Conservation (phyloP, 2,888 invertebrate species). For the Heliconius hortense region DNA sequence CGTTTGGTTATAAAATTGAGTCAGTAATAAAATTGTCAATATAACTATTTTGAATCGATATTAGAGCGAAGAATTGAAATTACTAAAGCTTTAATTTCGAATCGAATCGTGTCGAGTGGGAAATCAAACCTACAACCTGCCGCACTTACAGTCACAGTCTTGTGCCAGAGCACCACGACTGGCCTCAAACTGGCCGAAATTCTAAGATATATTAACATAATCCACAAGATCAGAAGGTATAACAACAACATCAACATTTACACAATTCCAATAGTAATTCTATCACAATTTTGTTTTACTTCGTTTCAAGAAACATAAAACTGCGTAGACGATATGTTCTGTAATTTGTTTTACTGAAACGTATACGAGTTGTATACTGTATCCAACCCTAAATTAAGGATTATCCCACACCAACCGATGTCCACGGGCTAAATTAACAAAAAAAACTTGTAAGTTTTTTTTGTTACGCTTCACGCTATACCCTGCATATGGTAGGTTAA, state of each 20-base stretch:
- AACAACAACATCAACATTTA: background rate
- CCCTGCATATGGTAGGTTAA: background rate
- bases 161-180: too few relatives aligned
- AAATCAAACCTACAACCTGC: too few relatives aligned
- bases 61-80: too few relatives aligned
- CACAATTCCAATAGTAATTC: background rate
- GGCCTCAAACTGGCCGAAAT: too few relatives aligned
- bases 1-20: too few relatives aligned
- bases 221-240: background rate
- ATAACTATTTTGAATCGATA: too few relatives aligned
- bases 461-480: background rate
- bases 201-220: too few relatives aligned
- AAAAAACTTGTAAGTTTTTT: background rate
- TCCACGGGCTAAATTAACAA: background rate
- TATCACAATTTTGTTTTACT: conserved; percentile 2
- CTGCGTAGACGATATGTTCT: background rate
- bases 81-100: too few relatives aligned
- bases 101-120: too few relatives aligned
- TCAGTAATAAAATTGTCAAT: too few relatives aligned
- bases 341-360: conserved; percentile 9
- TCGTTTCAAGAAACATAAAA: background rate
- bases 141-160: too few relatives aligned
- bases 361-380: background rate
- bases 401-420: conserved; percentile 14
- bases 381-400: conserved; percentile 1